Base-by-base conservation (phyloP, 2,888 invertebrate species). In the Synergus itoensis region DNA sequence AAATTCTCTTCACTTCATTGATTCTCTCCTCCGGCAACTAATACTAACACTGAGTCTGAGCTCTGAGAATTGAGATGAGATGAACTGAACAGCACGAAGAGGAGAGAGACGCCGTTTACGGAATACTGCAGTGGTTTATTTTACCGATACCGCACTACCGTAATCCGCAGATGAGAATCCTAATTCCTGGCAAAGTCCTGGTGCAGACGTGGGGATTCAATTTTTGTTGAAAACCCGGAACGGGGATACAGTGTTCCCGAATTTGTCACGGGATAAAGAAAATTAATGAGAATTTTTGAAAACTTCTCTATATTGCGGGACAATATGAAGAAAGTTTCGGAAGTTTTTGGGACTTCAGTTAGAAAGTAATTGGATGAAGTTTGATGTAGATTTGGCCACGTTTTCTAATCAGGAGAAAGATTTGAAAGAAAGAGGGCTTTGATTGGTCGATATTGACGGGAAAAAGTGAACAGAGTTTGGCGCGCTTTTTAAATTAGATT, bases 31-130 rank as follows among this genome's bases (percentile, higher is more conserved):
- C 48, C 69, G 45, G 48, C 69, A 18, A 69, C 69, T 43, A 69
- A 69, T 45, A 48, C 69, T 45, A 69, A 69, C 28, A 69, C 69
- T 48, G 53, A 18, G 28, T 28, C 36, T 36, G 36, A 36, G 36
- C 3, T 28, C 36, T 36, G 36, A 36, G 36, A 36, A 36, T 36
- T 5, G 43, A 43, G 43, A 43, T 43, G 57, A 57, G 18, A 57
- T 18, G 57, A 57, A 43, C 11, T 43, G 11, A 11, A 11, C 11
- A 57, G 11, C 18, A 57, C 57, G 57, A 57, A 57, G 53, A 53
- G 12, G 21, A 48, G 69, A 69, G 69, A 40, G 65, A 69, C 69
- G 69, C 69, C 69, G 69, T 45, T 64, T 21, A 48, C 57, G 18
- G 16, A 18, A 36, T 65, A 67, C 45, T 67, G 43, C 43, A 67